Conservation (phyloP, 2,888 invertebrate species). For the Agriotes lineatus region DNA sequence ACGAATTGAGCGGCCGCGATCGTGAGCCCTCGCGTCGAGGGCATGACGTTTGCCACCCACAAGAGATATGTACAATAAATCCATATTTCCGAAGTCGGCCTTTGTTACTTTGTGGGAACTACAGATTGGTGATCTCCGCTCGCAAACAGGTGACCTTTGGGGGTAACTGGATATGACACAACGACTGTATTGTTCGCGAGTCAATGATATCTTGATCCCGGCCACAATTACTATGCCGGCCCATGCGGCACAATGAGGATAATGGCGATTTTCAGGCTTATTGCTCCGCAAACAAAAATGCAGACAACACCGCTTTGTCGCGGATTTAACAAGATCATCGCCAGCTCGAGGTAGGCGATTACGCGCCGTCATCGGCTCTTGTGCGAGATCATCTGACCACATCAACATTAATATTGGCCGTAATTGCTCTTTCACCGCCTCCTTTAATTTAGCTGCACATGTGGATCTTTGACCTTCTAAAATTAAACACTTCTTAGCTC, state of each 20-base stretch:
- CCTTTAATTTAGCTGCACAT: too few relatives aligned
- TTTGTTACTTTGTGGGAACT: slow-evolving; percentile 60
- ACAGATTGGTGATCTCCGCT: slow-evolving; percentile 53
- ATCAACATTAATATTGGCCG: too few relatives aligned
- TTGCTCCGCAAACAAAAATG: slow-evolving; percentile 21
- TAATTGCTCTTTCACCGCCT: too few relatives aligned
- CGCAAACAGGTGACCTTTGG: slow-evolving; percentile 52
- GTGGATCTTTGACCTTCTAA: too few relatives aligned
- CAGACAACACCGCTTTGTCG: slow-evolving; percentile 12
- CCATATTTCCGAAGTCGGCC: slow-evolving; percentile 60
- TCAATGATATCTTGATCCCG: slow-evolving; percentile 51
- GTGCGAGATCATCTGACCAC: too few relatives aligned
- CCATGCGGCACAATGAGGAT: slow-evolving; percentile 34
- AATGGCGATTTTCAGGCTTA: slow-evolving; percentile 26
- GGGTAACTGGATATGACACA: slow-evolving; percentile 57
- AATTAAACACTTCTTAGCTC: too few relatives aligned
- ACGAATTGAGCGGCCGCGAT: slow-evolving; percentile 57
- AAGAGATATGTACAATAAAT: slow-evolving; percentile 63
- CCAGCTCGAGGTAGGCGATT: too few relatives aligned
- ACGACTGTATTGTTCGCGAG: slow-evolving; percentile 60
- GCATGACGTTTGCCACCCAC: slow-evolving; percentile 65
- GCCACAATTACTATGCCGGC: slow-evolving; percentile 29
- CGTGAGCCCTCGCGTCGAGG: slow-evolving; percentile 59
- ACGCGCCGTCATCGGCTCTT: slow-evolving; percentile 23
- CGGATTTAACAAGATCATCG: slow-evolving; percentile 22